Evolutionary conservation across 2,113 vertebrate species (phyloP), one percentile per base, ranked within the genome.

Genomic region (Mormoops blainvillei): DNA sequence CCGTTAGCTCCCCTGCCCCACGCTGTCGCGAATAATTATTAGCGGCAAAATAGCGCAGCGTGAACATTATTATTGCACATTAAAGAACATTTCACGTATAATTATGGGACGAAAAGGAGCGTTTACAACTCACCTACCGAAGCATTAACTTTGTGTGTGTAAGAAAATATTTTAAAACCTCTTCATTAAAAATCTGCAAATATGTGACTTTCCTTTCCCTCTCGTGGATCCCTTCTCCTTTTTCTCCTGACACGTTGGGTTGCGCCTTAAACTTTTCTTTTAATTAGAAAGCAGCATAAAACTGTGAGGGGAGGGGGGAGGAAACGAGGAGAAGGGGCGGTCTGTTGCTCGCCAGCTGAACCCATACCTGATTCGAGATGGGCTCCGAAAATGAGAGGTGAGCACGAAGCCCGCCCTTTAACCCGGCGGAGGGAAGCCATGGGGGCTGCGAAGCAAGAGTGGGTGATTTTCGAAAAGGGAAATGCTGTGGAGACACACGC

Each of bases 21-120:
- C 98, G 98, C 98, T 98, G 99, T 97, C 98, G 98, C 98, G 97
- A 98, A 97, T 99, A 99, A 99, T 99, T 99, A 99, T 99, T 99
- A 98, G 98, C 98, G 98, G 98, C 98, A 99, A 99, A 99, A 98
- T 98, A 98, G 98, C 98, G 97, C 99, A 98, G 98, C 98, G 99
- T 98, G 98, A 99, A 97, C 73, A 91, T 99, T 98, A 99, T 98
- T 99, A 99, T 97, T 98, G 98, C 97, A 98, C 98, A 98, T 99
- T 99, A 99, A 99, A 98, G 98, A 99, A 98, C 95, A 98, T 98
- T 99, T 99, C 98, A 98, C 98, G 99, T 99, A 98, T 98, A 99
- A 99, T 99, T 99, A 99, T 98, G 98, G 98, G 98, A 98, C 97
- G 98, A 98, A 98, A 98, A 98, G 97, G 98, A 98, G 97, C 98